Evolutionary conservation across 2,888 invertebrate genomes (phyloP).

Genomic region (Drosophila algonquin): DNA sequence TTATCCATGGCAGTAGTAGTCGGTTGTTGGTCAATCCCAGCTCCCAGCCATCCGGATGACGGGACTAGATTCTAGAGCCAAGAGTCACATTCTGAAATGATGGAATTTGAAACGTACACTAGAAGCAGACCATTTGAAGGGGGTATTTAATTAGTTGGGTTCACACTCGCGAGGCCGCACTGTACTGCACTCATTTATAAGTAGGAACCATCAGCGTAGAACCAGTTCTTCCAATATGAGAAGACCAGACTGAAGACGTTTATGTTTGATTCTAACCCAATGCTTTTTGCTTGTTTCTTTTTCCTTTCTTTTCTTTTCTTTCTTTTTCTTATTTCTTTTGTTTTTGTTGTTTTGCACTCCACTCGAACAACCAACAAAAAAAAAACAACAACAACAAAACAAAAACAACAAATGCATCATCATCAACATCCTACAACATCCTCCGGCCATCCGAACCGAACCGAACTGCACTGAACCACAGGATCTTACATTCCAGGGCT

Average conservation of each 20-base stretch:
- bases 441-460: slow-evolving; percentile 11
- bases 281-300: slow-evolving; percentile 46
- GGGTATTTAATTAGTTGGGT: too few species aligned
- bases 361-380: slow-evolving; percentile 20
- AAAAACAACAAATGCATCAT: slow-evolving; percentile 10
- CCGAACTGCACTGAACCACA: slow-evolving; percentile 39
- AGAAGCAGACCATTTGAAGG: too few species aligned
- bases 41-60: too few species aligned
- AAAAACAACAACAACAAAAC: slow-evolving; percentile 17
- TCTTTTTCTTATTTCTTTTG: slow-evolving; percentile 29
- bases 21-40: too few species aligned
- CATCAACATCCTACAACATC: slow-evolving; percentile 18
- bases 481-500: slow-evolving; percentile 83
- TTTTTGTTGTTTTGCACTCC: slow-evolving; percentile 49
- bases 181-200: not conserved
- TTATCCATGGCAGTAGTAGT: too few species aligned
- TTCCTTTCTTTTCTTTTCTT: slow-evolving; percentile 32
- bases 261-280: slow-evolving; percentile 47
- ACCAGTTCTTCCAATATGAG: too few species aligned
- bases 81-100: too few species aligned
- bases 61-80: too few species aligned
- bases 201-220: not conserved
- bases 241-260: not conserved
- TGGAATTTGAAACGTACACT: too few species aligned
- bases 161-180: too few species aligned